These are phyloP conservation scores for Emmelina monodactyla DNA, from an alignment of 2,888 invertebrate species.

Conservation along the genomic window DNA sequence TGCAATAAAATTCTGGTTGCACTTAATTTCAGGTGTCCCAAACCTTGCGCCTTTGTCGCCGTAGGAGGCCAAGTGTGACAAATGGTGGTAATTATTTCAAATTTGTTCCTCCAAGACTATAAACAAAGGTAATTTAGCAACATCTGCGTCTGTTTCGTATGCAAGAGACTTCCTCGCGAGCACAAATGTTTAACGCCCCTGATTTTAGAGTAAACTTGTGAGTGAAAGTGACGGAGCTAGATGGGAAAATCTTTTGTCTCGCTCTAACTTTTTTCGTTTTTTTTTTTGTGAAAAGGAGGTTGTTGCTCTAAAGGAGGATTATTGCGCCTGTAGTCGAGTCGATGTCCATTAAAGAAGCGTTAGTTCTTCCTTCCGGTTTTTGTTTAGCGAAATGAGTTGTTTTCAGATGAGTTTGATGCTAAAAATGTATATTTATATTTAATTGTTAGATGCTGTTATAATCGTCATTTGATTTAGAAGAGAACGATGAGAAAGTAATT, in stretches of 20 bases:
- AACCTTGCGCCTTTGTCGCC: no score
- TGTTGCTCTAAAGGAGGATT: no score
- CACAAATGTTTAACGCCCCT: slow-evolving; percentile 19
- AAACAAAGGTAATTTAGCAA: slow-evolving; percentile 46
- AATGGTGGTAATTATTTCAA: slow-evolving; percentile 38
- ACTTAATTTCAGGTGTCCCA: no score
- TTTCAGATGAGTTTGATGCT: not conserved
- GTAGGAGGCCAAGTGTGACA: slow-evolving; percentile 21
- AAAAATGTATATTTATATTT: no score
- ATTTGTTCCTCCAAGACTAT: slow-evolving; percentile 32
- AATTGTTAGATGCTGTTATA: no score
- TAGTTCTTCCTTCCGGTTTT: slow-evolving; percentile 41
- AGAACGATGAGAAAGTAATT: no score
- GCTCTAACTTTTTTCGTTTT: not conserved
- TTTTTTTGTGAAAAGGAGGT: not conserved
- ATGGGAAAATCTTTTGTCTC: not conserved
- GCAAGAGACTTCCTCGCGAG: slow-evolving; percentile 40
- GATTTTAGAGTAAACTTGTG: not conserved
- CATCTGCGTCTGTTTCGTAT: slow-evolving; percentile 46
- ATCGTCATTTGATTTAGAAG: no score
- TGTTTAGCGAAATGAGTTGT: slow-evolving; percentile 26
- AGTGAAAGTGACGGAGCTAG: not conserved
- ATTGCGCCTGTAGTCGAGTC: slow-evolving; percentile 37
- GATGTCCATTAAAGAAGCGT: slow-evolving; percentile 48
- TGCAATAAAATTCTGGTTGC: no score